phyloP scores from a whole-genome alignment of 1,140 invertebrate species.

The Apis cerana region DNA sequence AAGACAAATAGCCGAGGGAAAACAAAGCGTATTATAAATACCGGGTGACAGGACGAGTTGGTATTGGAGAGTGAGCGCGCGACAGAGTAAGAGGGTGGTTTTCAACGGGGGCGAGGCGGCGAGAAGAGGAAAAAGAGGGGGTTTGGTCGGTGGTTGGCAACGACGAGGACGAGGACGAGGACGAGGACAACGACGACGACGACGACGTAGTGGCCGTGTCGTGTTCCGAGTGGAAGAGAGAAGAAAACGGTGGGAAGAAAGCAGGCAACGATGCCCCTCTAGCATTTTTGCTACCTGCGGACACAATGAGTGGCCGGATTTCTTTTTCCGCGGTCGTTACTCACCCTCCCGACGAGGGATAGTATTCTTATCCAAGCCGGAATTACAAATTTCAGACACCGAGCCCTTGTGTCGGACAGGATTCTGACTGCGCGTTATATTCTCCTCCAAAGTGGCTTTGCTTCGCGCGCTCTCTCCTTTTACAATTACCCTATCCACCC shows the following conservation, averaged over 20 bases:
- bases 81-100: constrained; percentile 56
- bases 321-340: constrained; percentile 71
- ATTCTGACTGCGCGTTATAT: constrained; percentile 51
- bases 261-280: constrained; percentile 49
- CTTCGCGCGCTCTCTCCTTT: constrained; percentile 40
- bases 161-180: constrained; percentile 13
- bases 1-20: constrained; percentile 72
- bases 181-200: neutral
- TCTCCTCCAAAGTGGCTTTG: constrained; percentile 50
- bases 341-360: constrained; percentile 46
- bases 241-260: constrained; percentile 53
- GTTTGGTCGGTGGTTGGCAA: constrained; percentile 12
- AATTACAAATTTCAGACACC: constrained; percentile 78
- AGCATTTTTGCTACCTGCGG: constrained; percentile 74
- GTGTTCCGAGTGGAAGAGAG: constrained; percentile 42
- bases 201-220: constrained; percentile 39
- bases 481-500: constrained; percentile 29
- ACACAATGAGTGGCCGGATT: constrained; percentile 77
- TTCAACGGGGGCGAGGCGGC: constrained; percentile 44
- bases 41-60: constrained; percentile 68
- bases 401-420: constrained; percentile 50
- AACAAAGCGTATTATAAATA: constrained; percentile 75
- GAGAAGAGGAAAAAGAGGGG: constrained; percentile 30
- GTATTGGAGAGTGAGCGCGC: constrained; percentile 39
- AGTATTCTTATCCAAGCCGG: constrained; percentile 71